phyloP scores from a whole-genome alignment of 2,113 vertebrate species.

The Todiramphus chloris region DNA sequence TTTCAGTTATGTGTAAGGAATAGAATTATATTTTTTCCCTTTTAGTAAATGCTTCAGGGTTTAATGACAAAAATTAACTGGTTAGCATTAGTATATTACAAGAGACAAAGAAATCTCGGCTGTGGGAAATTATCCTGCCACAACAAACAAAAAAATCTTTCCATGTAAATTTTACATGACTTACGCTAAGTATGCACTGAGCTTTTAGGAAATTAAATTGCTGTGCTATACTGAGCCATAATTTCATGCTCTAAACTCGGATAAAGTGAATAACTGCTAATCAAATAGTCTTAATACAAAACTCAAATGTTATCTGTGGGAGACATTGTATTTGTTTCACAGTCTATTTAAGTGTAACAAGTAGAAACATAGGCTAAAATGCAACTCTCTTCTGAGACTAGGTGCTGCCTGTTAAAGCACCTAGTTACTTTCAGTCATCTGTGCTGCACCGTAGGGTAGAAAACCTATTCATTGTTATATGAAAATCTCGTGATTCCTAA shows the following conservation, averaged over 20 bases:
- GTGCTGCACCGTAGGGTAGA: background rate
- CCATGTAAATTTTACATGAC: background rate
- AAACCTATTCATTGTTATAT: background rate
- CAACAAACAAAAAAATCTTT: conserved; percentile 21
- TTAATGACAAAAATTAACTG: conserved; percentile 49
- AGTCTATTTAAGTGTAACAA: background rate
- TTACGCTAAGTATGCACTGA: background rate
- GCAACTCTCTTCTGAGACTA: background rate
- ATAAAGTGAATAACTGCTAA: background rate
- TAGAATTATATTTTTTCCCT: conserved; percentile 41
- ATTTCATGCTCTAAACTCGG: background rate
- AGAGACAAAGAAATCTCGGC: conserved; percentile 25
- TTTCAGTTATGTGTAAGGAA: conserved; percentile 34
- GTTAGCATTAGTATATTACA: conserved; percentile 13
- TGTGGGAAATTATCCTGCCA: conserved; percentile 8
- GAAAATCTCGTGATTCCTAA: conserved; percentile 3
- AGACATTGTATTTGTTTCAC: background rate
- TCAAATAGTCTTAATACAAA: background rate
- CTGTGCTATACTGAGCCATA: background rate
- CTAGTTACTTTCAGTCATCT: background rate
- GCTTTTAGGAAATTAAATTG: background rate
- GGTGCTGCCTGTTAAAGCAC: background rate
- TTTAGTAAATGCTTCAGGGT: conserved; percentile 31
- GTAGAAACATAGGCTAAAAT: background rate
- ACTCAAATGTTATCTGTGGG: background rate